Evolutionary conservation across 64 coral and sea anemone species (phyloP), one percentile per base, ranked within the genome.

Genomic region (Pocillopora damicornis): DNA sequence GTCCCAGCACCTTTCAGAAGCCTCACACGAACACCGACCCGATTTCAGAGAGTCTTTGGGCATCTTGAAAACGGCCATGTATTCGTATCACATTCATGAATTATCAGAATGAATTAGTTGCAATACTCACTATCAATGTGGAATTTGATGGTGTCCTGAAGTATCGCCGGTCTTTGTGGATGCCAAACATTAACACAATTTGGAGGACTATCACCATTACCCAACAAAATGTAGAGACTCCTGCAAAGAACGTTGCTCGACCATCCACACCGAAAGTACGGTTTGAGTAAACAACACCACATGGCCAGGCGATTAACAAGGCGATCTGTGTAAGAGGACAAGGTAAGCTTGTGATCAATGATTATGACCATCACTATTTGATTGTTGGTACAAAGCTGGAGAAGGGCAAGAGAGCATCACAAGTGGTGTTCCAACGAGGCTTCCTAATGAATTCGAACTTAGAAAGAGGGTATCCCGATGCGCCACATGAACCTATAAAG

Each of bases 101-200:
- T 11, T 20, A 20, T 67, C 64, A 67, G 6, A 67, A 22, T 22
- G 2, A 51, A 51, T 51, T 18, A 67, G 18, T 8, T 20, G 1
- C n/a, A 6, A 71, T 63, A 83, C 80, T 83, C 67, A 83, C 80
- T 11, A 67, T 42, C 15, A 83, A 22, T 8, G 80, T 83, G 60
- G 11, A 83, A 35, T 42, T 11, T 11, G 80, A 83, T 10, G 62
- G 80, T 22, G 11, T 15, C 17, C 80, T 9, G 60, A 79, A 60
- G 8, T 18, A 83, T 18, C 1, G 22, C 35, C 20, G 18, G 61
- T 20, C 67, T 67, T 67, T 67, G 62, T 65, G 37, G 80, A 67
- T 13, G 80, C 61, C 20, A 20, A 67, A 13, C 6, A n/a, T 1
- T 2, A 37, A 83, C 2, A 66, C 26, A 34, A 83, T 13, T n/a